phyloP scores from a whole-genome alignment of 2,113 vertebrate genomes.

The Carollia perspicillata region DNA sequence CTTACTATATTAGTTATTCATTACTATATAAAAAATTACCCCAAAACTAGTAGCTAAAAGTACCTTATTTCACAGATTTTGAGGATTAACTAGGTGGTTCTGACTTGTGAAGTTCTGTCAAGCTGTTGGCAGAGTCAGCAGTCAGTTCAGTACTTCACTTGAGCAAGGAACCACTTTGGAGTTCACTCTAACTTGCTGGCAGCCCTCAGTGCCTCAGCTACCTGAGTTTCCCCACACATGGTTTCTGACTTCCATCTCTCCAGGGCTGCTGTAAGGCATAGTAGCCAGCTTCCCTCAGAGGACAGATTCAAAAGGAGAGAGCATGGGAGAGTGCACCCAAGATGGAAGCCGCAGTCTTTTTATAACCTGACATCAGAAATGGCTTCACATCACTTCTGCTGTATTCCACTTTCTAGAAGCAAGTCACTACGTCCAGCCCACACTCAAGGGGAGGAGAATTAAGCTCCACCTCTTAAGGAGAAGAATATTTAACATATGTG shows the following conservation, averaged over 20 bases:
- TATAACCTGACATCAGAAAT: neutral
- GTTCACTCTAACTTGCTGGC: too few relatives aligned
- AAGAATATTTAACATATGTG: neutral
- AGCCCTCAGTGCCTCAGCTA: neutral
- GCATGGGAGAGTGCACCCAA: fast-evolving
- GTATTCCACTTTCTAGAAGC: neutral
- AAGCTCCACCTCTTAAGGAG: neutral
- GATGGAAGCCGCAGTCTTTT: neutral
- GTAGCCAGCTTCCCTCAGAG: neutral
- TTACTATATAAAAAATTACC: neutral
- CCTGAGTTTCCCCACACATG: fast-evolving
- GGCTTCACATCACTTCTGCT: neutral
- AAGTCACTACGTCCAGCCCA: neutral
- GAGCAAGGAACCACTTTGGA: neutral
- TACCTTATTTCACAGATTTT: neutral
- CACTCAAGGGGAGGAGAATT: neutral
- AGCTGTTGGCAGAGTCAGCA: neutral
- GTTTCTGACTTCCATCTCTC: neutral
- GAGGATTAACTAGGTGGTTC: neutral
- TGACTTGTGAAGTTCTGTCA: neutral
- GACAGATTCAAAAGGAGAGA: neutral
- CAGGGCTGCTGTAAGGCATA: neutral
- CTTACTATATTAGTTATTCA: neutral
- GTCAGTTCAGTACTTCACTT: neutral
- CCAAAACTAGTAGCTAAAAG: neutral